These are phyloP conservation scores for Cryptoprocta ferox DNA, from an alignment of 2,797 vertebrate species.

Conservation along the genomic window DNA sequence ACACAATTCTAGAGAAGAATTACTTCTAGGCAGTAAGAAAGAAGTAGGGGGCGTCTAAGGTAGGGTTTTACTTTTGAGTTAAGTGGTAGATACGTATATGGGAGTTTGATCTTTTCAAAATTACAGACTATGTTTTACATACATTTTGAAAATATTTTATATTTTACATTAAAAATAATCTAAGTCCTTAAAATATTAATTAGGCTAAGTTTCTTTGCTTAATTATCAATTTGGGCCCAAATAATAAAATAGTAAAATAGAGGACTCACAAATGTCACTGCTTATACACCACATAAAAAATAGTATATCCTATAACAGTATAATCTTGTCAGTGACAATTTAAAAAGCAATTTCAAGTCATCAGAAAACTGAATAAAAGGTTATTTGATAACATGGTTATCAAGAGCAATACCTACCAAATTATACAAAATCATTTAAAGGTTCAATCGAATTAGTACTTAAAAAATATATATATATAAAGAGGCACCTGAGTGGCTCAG, in stretches of 20 bases:
- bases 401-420: not conserved
- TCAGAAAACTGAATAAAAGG: constrained; percentile 9
- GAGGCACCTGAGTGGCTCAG: no score
- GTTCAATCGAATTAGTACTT: not conserved
- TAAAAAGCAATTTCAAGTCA: not conserved
- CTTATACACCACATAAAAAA: not conserved
- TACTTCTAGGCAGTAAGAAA: not conserved
- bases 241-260: constrained; percentile 39
- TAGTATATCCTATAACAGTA: not conserved
- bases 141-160: not conserved
- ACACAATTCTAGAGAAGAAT: not conserved
- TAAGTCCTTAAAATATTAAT: not conserved
- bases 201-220: not conserved
- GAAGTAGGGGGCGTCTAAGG: not conserved
- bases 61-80: not conserved
- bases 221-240: not conserved
- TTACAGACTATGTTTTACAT: not conserved
- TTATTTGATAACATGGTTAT: not conserved
- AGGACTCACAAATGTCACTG: not conserved
- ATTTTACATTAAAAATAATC: not conserved
- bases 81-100: not conserved
- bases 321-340: not conserved
- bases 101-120: not conserved
- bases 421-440: not conserved
- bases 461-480: not conserved